Evolutionary conservation across 1,140 invertebrate species (phyloP).

Genomic region (Drosophila arawakana): DNA sequence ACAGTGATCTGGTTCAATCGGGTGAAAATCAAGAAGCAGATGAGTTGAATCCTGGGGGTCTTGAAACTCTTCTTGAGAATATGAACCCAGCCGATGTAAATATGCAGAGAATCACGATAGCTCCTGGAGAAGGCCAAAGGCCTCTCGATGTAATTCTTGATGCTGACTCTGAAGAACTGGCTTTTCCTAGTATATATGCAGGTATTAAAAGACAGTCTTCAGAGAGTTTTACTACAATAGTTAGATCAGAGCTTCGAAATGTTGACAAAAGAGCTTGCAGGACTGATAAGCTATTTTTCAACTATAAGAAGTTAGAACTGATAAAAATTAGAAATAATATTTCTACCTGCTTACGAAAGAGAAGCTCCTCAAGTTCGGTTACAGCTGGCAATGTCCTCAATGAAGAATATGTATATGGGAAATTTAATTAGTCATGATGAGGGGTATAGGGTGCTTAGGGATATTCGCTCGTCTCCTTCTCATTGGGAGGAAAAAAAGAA

Average conservation of each 20-base stretch:
- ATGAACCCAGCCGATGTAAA: conserved; percentile 1
- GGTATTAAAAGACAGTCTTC: conserved; percentile 14
- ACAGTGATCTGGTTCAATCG: not conserved
- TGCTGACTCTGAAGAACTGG: not conserved
- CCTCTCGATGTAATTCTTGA: conserved; percentile 2
- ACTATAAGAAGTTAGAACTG: conserved; percentile 28
- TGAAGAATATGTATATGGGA: no score
- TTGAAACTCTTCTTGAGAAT: conserved; percentile 21
- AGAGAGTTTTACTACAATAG: conserved; percentile 16
- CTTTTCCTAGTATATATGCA: conserved; percentile 18
- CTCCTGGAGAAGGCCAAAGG: conserved; percentile 26
- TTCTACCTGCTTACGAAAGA: no score
- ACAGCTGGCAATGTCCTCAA: no score
- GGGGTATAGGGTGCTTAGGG: no score
- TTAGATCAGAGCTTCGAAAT: conserved; percentile 26
- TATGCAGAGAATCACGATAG: conserved; percentile 21
- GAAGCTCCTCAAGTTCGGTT: no score
- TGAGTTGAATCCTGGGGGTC: conserved; percentile 8
- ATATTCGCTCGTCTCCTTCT: no score
- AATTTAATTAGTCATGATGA: no score
- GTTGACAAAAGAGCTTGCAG: no score
- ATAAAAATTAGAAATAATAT: conserved; percentile 15
- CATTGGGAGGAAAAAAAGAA: no score
- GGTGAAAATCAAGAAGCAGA: not conserved
- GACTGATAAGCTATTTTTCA: not conserved